Base-by-base conservation (phyloP, 1,140 invertebrate genomes). In the Dendroctonus valens region DNA sequence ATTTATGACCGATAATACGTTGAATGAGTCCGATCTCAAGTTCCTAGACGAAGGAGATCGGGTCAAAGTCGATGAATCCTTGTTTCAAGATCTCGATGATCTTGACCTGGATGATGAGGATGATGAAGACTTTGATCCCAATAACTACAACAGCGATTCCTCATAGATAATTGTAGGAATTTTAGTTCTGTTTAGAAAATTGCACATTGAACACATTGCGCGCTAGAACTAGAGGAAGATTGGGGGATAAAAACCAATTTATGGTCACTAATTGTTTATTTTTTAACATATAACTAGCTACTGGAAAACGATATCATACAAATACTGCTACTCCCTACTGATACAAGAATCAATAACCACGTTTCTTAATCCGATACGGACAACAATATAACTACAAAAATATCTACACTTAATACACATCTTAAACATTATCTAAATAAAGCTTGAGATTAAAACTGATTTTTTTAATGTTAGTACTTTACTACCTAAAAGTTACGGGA, bases 11-110 rank as follows among this genome's bases (percentile, higher is more conserved):
- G 96, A 99, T 80, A 90, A 89, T 70, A 93, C 93, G 5, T 83
- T 98, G 58, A 93, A 92, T 82, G 92, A 97, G 76, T 98, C 95
- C 46, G 96, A 99, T 83, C 85, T 98, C 12, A 93, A 95, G 81
- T 98, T 97, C 81, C 83, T 97, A 57, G 90, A 96, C 79, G 92
- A 93, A 87, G 91, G 89, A 73, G 94, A 94, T 80, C 84, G 86
- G 68, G 92, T 97, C 2, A 93, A 95, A 81, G 93, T 97, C 14
- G 94, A 97, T 81, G 95, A 97, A 81, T 92, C 92, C 51, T 79
- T 97, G 6, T 97, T 97, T 78, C 92, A 96, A 88, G 92, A 96
- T 81, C 78, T 96, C 64, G 92, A 94, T 71, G 93, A 96, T 77
- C 81, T 96, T 41, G 93, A 95, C 69, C 79, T 96, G 52, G 89